Conservation (phyloP, 2,888 invertebrate genomes). For the Muschampia plurimacula region DNA sequence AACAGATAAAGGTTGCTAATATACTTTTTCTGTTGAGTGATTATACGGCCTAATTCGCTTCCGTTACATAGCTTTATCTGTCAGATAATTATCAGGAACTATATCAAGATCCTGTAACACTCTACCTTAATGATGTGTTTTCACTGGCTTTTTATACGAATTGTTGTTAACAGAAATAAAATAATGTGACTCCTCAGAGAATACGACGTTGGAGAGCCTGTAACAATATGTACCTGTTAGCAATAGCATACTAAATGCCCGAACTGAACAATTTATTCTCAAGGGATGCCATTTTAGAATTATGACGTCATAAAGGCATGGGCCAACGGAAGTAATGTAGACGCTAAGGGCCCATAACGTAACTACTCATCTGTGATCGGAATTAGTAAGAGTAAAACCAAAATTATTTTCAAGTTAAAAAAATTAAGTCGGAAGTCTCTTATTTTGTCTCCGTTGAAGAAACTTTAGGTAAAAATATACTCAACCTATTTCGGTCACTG, state of each 20-base stretch:
- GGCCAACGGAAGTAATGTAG: slow-evolving; percentile 24
- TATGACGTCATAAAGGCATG: slow-evolving; percentile 29
- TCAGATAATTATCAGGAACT: no score
- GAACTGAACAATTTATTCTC: slow-evolving; percentile 24
- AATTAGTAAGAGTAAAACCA: not conserved
- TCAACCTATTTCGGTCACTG: no score
- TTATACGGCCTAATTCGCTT: no score
- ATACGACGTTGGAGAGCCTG: not conserved
- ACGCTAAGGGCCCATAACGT: slow-evolving; percentile 9
- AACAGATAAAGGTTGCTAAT: no score
- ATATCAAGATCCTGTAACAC: no score
- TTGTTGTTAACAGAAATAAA: not conserved
- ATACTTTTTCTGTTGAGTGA: no score
- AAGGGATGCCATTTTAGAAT: slow-evolving; percentile 30
- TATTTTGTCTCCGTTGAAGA: no score
- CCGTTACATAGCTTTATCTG: no score
- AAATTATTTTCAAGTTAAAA: not conserved
- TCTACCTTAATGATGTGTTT: no score
- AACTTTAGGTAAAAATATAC: no score
- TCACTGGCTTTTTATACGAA: no score
- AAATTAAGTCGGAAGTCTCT: not conserved
- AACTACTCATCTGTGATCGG: slow-evolving; percentile 4
- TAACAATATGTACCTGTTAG: slow-evolving; percentile 7
- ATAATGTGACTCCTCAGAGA: slow-evolving; percentile 3
- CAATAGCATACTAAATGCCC: slow-evolving; percentile 20